Base-by-base conservation (phyloP, 2,888 invertebrate genomes). In the Galeopsomyia nigrocyanea region DNA sequence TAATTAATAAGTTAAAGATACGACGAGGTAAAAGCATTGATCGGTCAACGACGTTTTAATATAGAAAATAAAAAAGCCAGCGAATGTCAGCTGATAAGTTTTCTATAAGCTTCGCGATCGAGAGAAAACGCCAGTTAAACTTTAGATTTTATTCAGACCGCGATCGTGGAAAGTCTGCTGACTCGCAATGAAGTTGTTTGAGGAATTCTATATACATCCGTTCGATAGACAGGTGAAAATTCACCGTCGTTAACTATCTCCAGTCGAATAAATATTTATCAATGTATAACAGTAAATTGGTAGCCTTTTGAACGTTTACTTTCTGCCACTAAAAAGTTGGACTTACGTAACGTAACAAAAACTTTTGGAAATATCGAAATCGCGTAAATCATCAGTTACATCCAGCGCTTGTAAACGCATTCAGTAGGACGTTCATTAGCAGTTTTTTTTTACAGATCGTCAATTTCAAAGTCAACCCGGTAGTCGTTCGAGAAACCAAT, bases 241-340 rank as follows among this genome's bases (percentile, higher is more conserved):
- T 39, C 39, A 39, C 10, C 26, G 13, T 39, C 10, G 13, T 7
- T 39, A 39, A 13, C 39, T 39, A 26, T 26, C 63, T 50, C 50
- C 17, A 22, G 16, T 57, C 63, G 69, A 57, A 69, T 68, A 68
- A 68, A 68, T 68, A 46, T 56, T 62, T 62, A 62, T 68, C 46
- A 47, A 68, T 62, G n/a, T n/a, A 61, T 53, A 68, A 47, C 67
- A 60, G 51, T 61, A 49, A 68, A 68, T 61, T 53, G 47, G 1
- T 39, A 7, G 39, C 5, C 5, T 2, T 3, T 3, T 26, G 26
- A 5, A 39, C 2, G 7, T 39, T 39, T 10, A 39, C 7, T 7
- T 39, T 39, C 7, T 10, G 10, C 39, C 1, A 39, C 5, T 3
- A 39, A 39, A 7, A 39, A 39, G 13, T 26, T 26, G 26, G 2